These are phyloP conservation scores for Pasiphila rectangulata DNA, from an alignment of 2,888 invertebrate genomes.

Conservation along the genomic window DNA sequence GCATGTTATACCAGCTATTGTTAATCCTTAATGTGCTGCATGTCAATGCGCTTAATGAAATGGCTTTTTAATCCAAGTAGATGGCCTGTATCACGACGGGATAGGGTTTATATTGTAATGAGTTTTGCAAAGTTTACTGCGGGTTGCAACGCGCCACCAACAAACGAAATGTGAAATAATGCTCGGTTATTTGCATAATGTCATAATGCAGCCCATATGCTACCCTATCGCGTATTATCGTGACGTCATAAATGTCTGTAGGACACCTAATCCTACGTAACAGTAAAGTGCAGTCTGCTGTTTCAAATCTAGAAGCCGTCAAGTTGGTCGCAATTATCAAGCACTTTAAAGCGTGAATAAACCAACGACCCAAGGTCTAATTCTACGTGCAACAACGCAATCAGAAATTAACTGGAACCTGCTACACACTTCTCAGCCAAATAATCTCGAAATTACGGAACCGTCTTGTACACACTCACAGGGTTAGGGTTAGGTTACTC, in stretches of 20 bases:
- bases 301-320: conserved; percentile 9
- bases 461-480: conserved; percentile 15
- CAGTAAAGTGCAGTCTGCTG: conserved; percentile 6
- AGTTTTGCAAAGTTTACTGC: conserved; percentile 29
- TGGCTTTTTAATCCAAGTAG: conserved; percentile 34
- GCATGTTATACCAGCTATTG: conserved; percentile 50
- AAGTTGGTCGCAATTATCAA: not conserved
- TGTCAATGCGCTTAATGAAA: conserved; percentile 65
- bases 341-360: not conserved
- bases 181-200: conserved; percentile 55
- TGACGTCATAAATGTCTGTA: conserved; percentile 36
- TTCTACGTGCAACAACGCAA: not conserved
- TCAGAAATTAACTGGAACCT: not conserved
- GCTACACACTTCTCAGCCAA: not conserved
- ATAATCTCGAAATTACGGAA: conserved; percentile 1
- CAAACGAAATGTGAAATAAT: conserved; percentile 58
- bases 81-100: conserved; percentile 13
- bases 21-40: conserved; percentile 57
- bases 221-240: conserved; percentile 46
- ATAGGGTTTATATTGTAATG: conserved; percentile 23
- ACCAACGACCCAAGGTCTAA: conserved; percentile 3
- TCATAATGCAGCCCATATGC: conserved; percentile 45
- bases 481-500: conserved; percentile 14
- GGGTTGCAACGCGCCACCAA: conserved; percentile 43
- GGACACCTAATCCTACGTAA: conserved; percentile 15